phyloP scores from a whole-genome alignment of 2,113 vertebrate species.

The Ptychochromis oligacanthus region DNA sequence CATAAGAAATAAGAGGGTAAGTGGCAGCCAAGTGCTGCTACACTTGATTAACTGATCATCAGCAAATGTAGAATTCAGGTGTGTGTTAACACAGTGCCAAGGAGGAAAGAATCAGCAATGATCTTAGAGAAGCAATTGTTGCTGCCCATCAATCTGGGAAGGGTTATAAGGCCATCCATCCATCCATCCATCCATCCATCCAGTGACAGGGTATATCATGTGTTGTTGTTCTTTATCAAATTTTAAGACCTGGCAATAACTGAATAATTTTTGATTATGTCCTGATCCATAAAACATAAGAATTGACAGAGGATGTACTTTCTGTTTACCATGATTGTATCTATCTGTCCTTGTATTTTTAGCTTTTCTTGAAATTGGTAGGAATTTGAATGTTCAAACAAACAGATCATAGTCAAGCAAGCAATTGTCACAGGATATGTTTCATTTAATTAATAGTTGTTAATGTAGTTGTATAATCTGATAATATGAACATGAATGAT shows the following conservation, averaged over 20 bases:
- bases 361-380: not conserved
- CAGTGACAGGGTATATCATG: too few relatives aligned
- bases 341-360: not conserved
- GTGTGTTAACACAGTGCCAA: not conserved
- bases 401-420: not conserved
- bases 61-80: not conserved
- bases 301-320: not conserved
- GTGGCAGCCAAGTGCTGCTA: not conserved
- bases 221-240: not conserved
- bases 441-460: not conserved
- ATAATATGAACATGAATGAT: not conserved
- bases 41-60: not conserved
- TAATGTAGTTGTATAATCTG: not conserved
- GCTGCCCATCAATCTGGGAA: not conserved
- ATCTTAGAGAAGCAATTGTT: not conserved
- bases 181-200: too few relatives aligned
- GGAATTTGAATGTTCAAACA: not conserved
- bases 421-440: not conserved
- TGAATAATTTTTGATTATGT: not conserved
- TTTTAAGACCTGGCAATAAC: not conserved
- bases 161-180: not conserved
- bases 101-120: not conserved
- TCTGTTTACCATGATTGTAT: not conserved
- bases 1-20: not conserved
- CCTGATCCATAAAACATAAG: not conserved